Evolutionary conservation across 2,888 invertebrate genomes (phyloP), one percentile per base, ranked within the genome.

Genomic region (Zaprionus lineosus): DNA sequence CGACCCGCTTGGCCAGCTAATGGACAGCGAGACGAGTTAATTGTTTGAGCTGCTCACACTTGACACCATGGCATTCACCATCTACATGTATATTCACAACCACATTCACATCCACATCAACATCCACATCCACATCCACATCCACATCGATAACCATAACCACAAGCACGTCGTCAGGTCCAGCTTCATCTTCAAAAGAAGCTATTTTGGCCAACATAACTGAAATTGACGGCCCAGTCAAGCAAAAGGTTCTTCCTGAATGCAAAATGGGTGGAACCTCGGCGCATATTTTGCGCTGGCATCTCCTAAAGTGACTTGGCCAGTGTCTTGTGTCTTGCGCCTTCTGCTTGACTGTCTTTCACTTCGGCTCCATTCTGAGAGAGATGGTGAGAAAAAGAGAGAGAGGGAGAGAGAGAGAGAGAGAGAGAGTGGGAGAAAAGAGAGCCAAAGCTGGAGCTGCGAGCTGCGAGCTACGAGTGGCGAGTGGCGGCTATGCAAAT

Each of bases 401-500:
- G 36, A 2, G 5, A 7, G 28, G 5, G 24, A 48, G 39, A 0
- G 34, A 14, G 44, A 12, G 18, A 11, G 40, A 15, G 40, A 12
- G 40, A 9, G 46, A n/a, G n/a, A n/a, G n/a, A n/a, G n/a, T n/a
- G n/a, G n/a, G n/a, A n/a, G n/a, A n/a, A n/a, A n/a, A n/a, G n/a
- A n/a, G n/a, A n/a, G n/a, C n/a, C n/a, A n/a, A n/a, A n/a, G n/a
- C n/a, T n/a, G n/a, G n/a, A n/a, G n/a, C n/a, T n/a, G n/a, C n/a
- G n/a, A n/a, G n/a, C n/a, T n/a, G 24, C 24, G 8, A 11, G 26
- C 9, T n/a, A 14, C 4, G 9, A 1, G 9, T 26, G 48, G 57
- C 37, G 47, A 60, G 60, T 60, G 64, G 73, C 82, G 71, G 83
- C 84, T 84, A 87, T 87, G 87, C 87, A 87, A 88, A 88, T 87